phyloP scores from a whole-genome alignment of 2,113 vertebrate species.

The Andinoacara biseriatus region DNA sequence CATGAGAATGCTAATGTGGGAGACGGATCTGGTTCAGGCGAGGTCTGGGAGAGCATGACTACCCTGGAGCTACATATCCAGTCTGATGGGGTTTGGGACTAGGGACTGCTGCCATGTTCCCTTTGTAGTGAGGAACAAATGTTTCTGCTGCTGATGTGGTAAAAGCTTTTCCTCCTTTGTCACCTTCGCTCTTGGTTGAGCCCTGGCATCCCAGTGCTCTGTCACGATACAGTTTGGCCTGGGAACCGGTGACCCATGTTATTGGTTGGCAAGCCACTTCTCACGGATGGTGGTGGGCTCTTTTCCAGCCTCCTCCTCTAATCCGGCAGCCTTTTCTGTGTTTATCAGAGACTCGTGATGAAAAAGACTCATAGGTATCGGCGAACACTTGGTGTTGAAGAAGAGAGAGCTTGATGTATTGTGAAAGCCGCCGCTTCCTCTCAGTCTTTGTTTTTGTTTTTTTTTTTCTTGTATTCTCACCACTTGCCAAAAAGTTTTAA shows the following conservation, averaged over 20 bases:
- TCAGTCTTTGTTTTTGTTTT: slow-evolving; percentile 22
- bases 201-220: slow-evolving; percentile 62
- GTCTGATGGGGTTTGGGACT: slow-evolving; percentile 65
- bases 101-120: slow-evolving; percentile 59
- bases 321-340: slow-evolving; percentile 43
- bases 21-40: slow-evolving; percentile 57
- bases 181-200: slow-evolving; percentile 71
- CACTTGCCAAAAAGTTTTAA: slow-evolving; percentile 68
- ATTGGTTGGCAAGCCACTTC: slow-evolving; percentile 61
- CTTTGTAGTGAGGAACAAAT: slow-evolving; percentile 67
- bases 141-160: slow-evolving; percentile 72
- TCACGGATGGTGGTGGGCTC: slow-evolving; percentile 40
- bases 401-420: slow-evolving; percentile 52
- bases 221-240: slow-evolving; percentile 65
- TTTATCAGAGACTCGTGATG: slow-evolving; percentile 51
- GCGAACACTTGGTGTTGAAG: slow-evolving; percentile 42
- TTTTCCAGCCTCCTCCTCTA: slow-evolving; percentile 44
- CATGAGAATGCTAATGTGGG: slow-evolving; percentile 54
- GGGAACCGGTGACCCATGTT: slow-evolving; percentile 69
- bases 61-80: slow-evolving; percentile 52
- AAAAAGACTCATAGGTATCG: slow-evolving; percentile 51
- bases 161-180: slow-evolving; percentile 75
- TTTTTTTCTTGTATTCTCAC: slow-evolving; percentile 50
- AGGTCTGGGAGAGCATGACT: slow-evolving; percentile 58
- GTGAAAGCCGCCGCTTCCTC: slow-evolving; percentile 57